Conservation (phyloP, 2,797 vertebrate genomes). For the Sebastes elongatus region DNA sequence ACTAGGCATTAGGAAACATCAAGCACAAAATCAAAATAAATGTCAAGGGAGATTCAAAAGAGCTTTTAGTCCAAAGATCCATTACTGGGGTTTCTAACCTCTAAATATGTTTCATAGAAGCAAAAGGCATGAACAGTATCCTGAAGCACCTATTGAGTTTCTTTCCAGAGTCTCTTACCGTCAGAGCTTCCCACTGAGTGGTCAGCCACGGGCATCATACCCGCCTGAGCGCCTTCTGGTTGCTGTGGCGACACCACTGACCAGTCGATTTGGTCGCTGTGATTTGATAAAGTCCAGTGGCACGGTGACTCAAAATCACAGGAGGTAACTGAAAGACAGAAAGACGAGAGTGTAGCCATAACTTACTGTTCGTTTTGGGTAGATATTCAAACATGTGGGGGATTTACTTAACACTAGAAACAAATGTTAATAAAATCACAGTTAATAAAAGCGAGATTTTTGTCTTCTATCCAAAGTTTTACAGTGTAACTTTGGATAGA, state of each 20-base stretch:
- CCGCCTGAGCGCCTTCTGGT: constrained; percentile 47
- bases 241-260: constrained; percentile 76
- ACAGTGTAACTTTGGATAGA: background rate
- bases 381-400: background rate
- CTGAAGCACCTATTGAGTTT: background rate
- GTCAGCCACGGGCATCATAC: constrained; percentile 68
- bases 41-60: background rate
- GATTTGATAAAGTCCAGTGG: constrained; percentile 85
- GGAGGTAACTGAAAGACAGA: constrained; percentile 72
- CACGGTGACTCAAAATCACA: constrained; percentile 88
- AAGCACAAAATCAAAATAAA: constrained; percentile 1
- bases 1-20: background rate
- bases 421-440: background rate
- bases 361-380: background rate
- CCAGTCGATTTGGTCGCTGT: constrained; percentile 85
- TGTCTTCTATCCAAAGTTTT: background rate
- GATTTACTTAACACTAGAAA: background rate
- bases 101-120: background rate
- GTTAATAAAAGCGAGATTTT: background rate
- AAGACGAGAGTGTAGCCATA: background rate
- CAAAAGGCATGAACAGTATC: background rate
- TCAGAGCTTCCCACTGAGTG: constrained; percentile 78
- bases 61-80: background rate
- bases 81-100: background rate
- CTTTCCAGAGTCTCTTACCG: constrained; percentile 78